Evolutionary conservation across 37 sponge, comb jelly and placozoan species (phyloP).

Genomic region (Ianthella basta): DNA sequence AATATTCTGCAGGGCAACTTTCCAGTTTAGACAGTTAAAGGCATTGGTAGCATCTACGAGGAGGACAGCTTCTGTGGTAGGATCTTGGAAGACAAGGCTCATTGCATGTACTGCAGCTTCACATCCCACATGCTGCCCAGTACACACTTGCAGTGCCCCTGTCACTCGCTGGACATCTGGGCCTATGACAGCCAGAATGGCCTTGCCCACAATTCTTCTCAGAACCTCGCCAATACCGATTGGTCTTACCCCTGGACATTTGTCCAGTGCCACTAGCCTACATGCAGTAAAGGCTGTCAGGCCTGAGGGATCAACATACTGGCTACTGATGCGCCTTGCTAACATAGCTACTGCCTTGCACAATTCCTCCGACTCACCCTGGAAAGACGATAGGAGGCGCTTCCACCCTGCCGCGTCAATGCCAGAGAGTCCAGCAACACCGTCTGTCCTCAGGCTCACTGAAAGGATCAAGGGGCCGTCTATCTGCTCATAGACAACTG

Average conservation of each 20-base stretch:
- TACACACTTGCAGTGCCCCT: constrained; percentile 30
- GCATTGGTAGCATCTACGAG: neutral
- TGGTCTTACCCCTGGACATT: constrained; percentile 38
- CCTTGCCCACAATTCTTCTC: constrained; percentile 38
- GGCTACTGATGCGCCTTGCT: neutral
- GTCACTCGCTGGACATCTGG: constrained; percentile 23
- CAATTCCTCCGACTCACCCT: neutral
- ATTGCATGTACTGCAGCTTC: constrained; percentile 7
- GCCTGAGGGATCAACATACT: neutral
- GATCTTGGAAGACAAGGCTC: neutral
- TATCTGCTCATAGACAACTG: too few species aligned
- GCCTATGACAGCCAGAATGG: neutral
- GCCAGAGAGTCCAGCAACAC: too few species aligned
- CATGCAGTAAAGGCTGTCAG: constrained; percentile 10
- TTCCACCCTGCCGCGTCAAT: too few species aligned
- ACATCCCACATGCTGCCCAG: constrained; percentile 20
- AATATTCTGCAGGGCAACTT: constrained; percentile 5
- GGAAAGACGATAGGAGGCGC: neutral
- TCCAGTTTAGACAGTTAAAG: neutral
- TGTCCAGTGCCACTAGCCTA: constrained; percentile 30
- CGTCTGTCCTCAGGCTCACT: too few species aligned
- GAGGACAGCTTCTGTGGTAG: neutral
- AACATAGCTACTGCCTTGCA: constrained; percentile 7
- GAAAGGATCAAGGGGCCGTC: too few species aligned
- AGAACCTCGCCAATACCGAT: constrained; percentile 37